A percentile compares a stretch with the other conserved stretches of the same genome.
Evolutionary conservation across 2,113 vertebrate species (phyloP).

Genomic region (Alethe diademata): DNA sequence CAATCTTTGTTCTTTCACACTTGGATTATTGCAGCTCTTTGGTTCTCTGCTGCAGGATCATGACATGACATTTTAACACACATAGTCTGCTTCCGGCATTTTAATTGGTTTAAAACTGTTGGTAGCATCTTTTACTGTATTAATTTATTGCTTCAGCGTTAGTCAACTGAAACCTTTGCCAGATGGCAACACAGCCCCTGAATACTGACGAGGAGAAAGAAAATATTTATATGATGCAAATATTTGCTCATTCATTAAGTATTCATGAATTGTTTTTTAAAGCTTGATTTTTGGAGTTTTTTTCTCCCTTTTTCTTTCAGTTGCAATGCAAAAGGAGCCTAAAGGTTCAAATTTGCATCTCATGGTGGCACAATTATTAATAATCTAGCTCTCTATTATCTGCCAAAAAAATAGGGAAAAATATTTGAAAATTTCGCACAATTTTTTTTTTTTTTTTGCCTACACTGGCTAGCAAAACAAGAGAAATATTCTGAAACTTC

Average conservation of each 20-base stretch:
- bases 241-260: slow-evolving; percentile 57
- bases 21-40: slow-evolving; percentile 57
- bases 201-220: slow-evolving; percentile 60
- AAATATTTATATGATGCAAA: slow-evolving; percentile 71
- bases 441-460: neutral
- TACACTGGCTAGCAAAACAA: neutral
- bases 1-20: slow-evolving; percentile 28
- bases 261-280: slow-evolving; percentile 53
- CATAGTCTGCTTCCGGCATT: slow-evolving; percentile 44
- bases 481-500: neutral
- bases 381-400: slow-evolving; percentile 16
- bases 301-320: neutral
- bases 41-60: slow-evolving; percentile 54
- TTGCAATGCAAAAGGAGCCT: slow-evolving; percentile 11
- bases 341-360: slow-evolving; percentile 38
- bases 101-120: slow-evolving; percentile 76
- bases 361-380: slow-evolving; percentile 30
- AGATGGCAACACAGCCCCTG: slow-evolving; percentile 67
- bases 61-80: slow-evolving; percentile 73
- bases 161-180: slow-evolving; percentile 76
- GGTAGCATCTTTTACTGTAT: slow-evolving; percentile 74
- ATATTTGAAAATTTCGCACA: neutral
- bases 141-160: slow-evolving; percentile 74
- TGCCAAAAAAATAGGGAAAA: neutral
- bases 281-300: neutral